Base-by-base conservation (phyloP, 2,888 invertebrate species). In the Xanthostigma xanthostigma region DNA sequence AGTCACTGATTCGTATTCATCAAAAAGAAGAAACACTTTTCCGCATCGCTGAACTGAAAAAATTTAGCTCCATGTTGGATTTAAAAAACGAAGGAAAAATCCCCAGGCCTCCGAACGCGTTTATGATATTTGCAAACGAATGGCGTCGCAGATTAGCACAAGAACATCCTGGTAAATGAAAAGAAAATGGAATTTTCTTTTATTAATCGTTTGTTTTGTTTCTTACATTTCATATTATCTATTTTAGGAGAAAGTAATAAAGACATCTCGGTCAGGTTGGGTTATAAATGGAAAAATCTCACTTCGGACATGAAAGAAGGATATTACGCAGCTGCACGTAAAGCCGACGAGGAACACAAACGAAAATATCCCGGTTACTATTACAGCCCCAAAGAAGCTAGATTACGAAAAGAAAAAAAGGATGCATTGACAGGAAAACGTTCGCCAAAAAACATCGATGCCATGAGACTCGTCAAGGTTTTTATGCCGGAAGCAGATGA, bases 41-140 rank as follows among this genome's bases (percentile, higher is more conserved):
- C 6, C 27, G 27, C 27, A 27, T 27, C 6, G 27, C 27, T 27
- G 27, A 27, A 27, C 27, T 27, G 27, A 27, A 27, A 27, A 27
- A 27, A 27, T 27, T 27, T 3, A 27, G 27, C 27, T 27, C 27
- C 27, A 27, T 27, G 3, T 27, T 42, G 9, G 43, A 48, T 43
- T 35, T 13, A 36, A 39, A 35, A 43, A 53, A 46, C 43, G 41
- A 49, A 39, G 57, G 54, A 43, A 66, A 64, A 57, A 64, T 67
- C 47, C 65, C 65, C 9, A 61, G 70, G 45, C 71, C 72, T 8
- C 68, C 68, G 2, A 73, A 70, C 58, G 71, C 72, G 4, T 73
- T 73, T 56, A 73, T 73, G 71, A 64, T 73, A 46, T 73, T 72
- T 58, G 69, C 71, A 2, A 69, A 68, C 53, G 68, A 71, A 54